Evolutionary conservation across 2,113 vertebrate species (phyloP).

Genomic region (Sinocyclocheilus grahami): DNA sequence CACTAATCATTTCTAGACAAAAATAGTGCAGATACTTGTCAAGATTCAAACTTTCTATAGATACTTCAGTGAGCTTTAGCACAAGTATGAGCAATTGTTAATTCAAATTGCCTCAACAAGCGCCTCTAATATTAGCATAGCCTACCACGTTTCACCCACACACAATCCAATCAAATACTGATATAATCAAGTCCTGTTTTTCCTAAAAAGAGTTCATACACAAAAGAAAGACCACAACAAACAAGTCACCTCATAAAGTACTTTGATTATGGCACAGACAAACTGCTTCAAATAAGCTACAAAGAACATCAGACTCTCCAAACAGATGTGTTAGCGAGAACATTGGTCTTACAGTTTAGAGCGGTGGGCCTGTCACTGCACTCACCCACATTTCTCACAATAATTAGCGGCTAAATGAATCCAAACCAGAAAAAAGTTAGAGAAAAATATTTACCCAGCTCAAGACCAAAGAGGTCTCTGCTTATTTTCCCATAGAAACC

Average conservation of each 20-base stretch:
- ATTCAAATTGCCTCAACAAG: neutral
- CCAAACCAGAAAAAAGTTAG: constrained; percentile 25
- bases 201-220: neutral
- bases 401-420: constrained; percentile 17
- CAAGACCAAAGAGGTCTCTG: constrained; percentile 42
- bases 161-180: constrained; percentile 2
- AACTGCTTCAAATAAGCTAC: constrained; percentile 28
- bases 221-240: constrained; percentile 16
- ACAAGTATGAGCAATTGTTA: neutral
- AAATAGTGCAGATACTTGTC: no score
- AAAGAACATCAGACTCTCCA: neutral
- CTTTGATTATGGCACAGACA: constrained; percentile 20
- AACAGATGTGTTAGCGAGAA: constrained; percentile 9
- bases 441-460: constrained; percentile 51
- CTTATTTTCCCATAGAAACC: constrained; percentile 40
- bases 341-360: neutral
- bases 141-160: neutral
- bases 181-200: neutral
- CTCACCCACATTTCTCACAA: constrained; percentile 40
- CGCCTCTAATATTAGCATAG: neutral
- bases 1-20: no score
- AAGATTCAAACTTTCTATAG: no score
- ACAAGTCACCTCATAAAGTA: neutral
- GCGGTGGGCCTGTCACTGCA: neutral
- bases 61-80: neutral